These are phyloP conservation scores for Petrocephalus microphthalmus DNA, from an alignment of 2,113 vertebrate species.

Conservation along the genomic window DNA sequence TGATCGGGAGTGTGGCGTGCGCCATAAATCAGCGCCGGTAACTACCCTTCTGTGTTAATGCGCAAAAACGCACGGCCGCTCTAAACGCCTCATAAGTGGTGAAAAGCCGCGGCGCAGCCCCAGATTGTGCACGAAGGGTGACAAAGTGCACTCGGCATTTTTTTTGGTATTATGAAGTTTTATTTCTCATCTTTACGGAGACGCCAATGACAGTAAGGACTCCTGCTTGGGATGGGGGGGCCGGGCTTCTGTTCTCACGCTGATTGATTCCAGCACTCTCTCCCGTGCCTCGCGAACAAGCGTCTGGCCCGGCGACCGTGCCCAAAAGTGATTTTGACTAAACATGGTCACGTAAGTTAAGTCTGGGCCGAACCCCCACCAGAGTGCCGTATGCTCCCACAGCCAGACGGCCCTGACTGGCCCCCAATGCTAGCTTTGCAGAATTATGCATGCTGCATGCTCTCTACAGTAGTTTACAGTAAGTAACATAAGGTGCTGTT, in stretches of 20 bases:
- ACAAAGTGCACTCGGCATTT: not conserved
- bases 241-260: conserved; percentile 25
- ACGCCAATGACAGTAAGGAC: not conserved
- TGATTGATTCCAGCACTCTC: conserved; percentile 53
- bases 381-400: not conserved
- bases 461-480: not conserved
- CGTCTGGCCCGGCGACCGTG: conserved; percentile 49
- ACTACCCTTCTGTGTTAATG: not conserved
- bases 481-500: not conserved
- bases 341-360: conserved; percentile 66
- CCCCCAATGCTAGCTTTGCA: not conserved
- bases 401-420: not conserved
- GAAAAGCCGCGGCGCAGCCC: not conserved
- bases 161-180: not conserved
- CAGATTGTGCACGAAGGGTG: not conserved
- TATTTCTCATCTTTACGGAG: not conserved
- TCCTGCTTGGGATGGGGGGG: not conserved
- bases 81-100: not conserved
- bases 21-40: not conserved
- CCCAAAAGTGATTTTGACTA: conserved; percentile 61
- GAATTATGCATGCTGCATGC: not conserved
- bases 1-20: not conserved
- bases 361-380: conserved; percentile 42
- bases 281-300: conserved; percentile 43
- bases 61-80: not conserved